Evolutionary conservation across 2,113 vertebrate species (phyloP).

Genomic region (Arothron firmamentum): DNA sequence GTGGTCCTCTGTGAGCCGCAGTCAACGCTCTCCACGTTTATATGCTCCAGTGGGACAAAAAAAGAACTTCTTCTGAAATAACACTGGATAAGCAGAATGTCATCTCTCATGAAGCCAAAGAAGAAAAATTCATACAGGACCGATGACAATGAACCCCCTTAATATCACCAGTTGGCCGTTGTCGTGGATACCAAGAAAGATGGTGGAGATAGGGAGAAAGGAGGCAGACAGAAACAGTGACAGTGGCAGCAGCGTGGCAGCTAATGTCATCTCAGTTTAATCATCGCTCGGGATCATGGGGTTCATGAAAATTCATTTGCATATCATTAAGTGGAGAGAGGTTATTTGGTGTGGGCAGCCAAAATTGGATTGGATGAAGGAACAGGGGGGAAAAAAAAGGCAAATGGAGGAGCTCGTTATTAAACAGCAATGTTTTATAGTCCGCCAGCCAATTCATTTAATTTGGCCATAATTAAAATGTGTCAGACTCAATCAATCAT

Average conservation of each 20-base stretch:
- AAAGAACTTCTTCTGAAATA: conserved; percentile 42
- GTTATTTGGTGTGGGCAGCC: conserved; percentile 68
- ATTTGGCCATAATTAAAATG: conserved; percentile 75
- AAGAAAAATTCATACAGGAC: conserved; percentile 58
- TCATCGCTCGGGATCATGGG: conserved; percentile 73
- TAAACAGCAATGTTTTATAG: conserved; percentile 76
- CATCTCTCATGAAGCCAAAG: conserved; percentile 35
- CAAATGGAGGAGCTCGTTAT: conserved; percentile 66
- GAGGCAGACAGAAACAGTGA: conserved; percentile 65
- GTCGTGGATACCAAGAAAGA: conserved; percentile 60
- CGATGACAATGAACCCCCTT: conserved; percentile 54
- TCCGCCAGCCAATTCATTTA: conserved; percentile 73
- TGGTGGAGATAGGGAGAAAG: conserved; percentile 51
- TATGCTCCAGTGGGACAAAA: conserved; percentile 6
- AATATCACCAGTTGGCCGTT: conserved; percentile 66
- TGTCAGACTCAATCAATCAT: conserved; percentile 76
- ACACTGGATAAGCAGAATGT: conserved; percentile 49
- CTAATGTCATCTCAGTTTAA: conserved; percentile 77
- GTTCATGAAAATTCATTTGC: conserved; percentile 78
- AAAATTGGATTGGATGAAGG: conserved; percentile 71
- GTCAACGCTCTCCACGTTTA: conserved; percentile 9
- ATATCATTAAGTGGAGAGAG: conserved; percentile 76
- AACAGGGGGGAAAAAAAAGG: conserved; percentile 32
- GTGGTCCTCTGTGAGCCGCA: conserved; percentile 9
- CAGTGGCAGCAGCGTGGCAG: conserved; percentile 64